These are phyloP conservation scores for Grapholita molesta DNA, from an alignment of 1,140 invertebrate species.

Conservation along the genomic window DNA sequence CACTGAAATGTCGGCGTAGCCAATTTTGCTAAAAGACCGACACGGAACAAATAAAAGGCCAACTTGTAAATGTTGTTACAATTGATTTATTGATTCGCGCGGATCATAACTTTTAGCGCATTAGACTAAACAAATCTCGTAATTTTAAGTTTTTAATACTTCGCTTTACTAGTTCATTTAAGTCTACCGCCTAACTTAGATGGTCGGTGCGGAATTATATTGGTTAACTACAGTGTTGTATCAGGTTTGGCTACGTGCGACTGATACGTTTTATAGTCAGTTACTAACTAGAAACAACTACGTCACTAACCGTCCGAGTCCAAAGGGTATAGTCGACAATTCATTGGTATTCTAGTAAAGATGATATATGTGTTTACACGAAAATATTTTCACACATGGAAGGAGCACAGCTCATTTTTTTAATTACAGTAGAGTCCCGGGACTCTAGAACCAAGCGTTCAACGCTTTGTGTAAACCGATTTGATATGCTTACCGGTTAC, in stretches of 20 bases:
- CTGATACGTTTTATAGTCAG: too few species aligned
- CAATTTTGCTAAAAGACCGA: neutral
- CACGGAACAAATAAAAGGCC: neutral
- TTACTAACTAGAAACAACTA: too few species aligned
- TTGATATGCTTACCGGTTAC: slow-evolving; percentile 19
- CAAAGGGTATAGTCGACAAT: neutral
- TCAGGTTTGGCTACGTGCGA: too few species aligned
- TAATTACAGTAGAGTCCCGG: neutral
- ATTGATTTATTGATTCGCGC: too few species aligned
- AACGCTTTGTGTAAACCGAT: slow-evolving; percentile 9
- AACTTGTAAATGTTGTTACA: too few species aligned
- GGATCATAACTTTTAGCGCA: too few species aligned
- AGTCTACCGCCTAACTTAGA: too few species aligned
- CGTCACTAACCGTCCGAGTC: neutral
- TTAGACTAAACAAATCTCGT: too few species aligned
- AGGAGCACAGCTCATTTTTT: slow-evolving; percentile 1
- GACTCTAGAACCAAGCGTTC: neutral
- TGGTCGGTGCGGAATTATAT: too few species aligned
- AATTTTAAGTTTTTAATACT: too few species aligned
- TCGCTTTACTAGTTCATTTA: too few species aligned
- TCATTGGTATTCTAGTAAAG: neutral
- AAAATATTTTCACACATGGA: neutral
- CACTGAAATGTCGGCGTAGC: neutral
- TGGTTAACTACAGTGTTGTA: too few species aligned
- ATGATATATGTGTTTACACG: neutral